Conservation (phyloP, 2,797 vertebrate genomes). For the Alca torda region DNA sequence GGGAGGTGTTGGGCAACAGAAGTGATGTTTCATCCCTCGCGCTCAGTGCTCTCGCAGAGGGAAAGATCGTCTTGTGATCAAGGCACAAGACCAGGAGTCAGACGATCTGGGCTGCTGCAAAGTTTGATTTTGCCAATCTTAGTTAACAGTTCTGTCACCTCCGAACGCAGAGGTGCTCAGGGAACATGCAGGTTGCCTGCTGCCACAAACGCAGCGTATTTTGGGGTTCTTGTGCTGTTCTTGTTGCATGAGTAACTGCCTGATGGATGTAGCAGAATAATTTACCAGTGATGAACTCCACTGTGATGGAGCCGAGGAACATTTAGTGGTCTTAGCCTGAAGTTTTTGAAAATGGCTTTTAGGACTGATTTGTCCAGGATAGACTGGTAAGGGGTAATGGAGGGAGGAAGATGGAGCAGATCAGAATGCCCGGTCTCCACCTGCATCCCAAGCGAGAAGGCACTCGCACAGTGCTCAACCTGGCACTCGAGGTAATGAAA, state of each 20-base stretch:
- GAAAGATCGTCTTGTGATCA: constrained; percentile 41
- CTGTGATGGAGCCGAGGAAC: not conserved
- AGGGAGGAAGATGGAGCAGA: not conserved
- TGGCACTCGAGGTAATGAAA: fast-evolving
- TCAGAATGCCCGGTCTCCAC: fast-evolving
- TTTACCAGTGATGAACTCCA: not conserved
- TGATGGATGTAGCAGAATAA: not conserved
- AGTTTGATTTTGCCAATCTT: not conserved
- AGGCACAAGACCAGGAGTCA: constrained; percentile 59
- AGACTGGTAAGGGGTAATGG: not conserved
- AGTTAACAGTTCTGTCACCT: not conserved
- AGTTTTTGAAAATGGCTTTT: not conserved
- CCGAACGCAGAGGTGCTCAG: not conserved
- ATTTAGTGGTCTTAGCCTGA: not conserved
- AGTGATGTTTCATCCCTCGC: constrained; percentile 50
- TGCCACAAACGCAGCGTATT: fast-evolving
- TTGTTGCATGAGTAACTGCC: not conserved
- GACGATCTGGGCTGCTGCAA: not conserved
- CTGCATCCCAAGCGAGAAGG: not conserved
- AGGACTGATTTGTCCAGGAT: not conserved
- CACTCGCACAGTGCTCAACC: not conserved
- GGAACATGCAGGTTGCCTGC: not conserved
- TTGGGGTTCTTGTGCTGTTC: not conserved
- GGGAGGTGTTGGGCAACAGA: constrained; percentile 54
- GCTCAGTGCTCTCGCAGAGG: constrained; percentile 13